A percentile compares a stretch with the other conserved stretches of the same genome.
Evolutionary conservation across 2,797 vertebrate genomes (phyloP).

Genomic region (Parotocinclus haroldoi): DNA sequence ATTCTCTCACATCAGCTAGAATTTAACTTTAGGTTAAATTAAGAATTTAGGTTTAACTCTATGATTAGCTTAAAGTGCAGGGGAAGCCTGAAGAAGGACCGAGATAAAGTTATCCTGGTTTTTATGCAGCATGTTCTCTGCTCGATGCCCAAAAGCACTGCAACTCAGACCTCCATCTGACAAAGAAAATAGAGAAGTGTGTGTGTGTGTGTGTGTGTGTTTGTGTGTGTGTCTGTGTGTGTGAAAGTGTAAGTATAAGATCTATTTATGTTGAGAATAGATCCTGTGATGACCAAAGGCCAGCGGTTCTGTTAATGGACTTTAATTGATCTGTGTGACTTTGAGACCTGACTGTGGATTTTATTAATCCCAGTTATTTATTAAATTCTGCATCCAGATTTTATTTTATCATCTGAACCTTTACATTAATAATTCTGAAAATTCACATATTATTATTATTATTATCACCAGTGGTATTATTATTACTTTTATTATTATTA

Average conservation of each 20-base stretch:
- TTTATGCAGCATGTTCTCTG: too few relatives aligned
- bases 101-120: too few relatives aligned
- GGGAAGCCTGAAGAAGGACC: too few relatives aligned
- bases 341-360: constrained; percentile 6
- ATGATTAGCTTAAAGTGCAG: too few relatives aligned
- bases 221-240: background rate
- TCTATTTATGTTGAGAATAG: constrained; percentile 24
- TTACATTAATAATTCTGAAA: background rate
- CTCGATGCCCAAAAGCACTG: background rate
- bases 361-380: constrained; percentile 5
- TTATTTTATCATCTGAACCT: background rate
- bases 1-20: too few relatives aligned
- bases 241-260: too few relatives aligned
- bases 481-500: too few relatives aligned
- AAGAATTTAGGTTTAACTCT: too few relatives aligned
- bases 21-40: too few relatives aligned
- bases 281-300: constrained; percentile 12
- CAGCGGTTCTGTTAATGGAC: constrained; percentile 17
- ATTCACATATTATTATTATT: too few relatives aligned
- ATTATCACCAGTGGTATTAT: too few relatives aligned
- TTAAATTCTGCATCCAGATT: background rate
- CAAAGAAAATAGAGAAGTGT: constrained; percentile 2
- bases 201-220: background rate
- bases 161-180: background rate
- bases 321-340: constrained; percentile 28